Evolutionary conservation across 1,140 invertebrate species (phyloP).

Genomic region (Maniola jurtina): DNA sequence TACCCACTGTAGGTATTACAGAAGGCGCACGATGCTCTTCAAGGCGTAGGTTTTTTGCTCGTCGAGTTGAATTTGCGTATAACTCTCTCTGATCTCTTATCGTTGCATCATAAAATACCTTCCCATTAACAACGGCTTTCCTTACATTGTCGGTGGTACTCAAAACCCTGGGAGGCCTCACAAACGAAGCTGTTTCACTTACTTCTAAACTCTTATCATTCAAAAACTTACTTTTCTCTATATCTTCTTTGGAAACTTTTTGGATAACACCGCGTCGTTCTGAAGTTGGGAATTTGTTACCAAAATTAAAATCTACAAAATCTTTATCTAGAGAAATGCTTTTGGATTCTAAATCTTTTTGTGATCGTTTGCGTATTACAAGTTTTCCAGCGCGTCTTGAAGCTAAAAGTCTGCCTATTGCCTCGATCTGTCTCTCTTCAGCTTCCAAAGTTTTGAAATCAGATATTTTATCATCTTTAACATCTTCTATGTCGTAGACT

Average conservation of each 20-base stretch:
- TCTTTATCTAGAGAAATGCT: constrained; percentile 64
- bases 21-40: constrained; percentile 52
- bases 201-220: constrained; percentile 69
- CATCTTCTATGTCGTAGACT: constrained; percentile 71
- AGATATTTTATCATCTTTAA: constrained; percentile 57
- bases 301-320: constrained; percentile 60
- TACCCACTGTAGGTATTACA: constrained; percentile 43
- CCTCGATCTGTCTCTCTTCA: constrained; percentile 76
- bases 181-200: constrained; percentile 61
- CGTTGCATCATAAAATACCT: constrained; percentile 69
- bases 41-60: constrained; percentile 50
- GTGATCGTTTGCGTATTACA: constrained; percentile 65
- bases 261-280: constrained; percentile 62
- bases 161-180: constrained; percentile 63
- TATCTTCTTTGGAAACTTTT: constrained; percentile 67
- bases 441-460: constrained; percentile 70
- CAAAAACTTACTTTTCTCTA: constrained; percentile 55
- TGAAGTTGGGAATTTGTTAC: constrained; percentile 56
- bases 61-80: constrained; percentile 50
- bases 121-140: constrained; percentile 67
- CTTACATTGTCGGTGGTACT: constrained; percentile 66
- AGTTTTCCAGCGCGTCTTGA: constrained; percentile 63
- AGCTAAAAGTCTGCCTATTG: constrained; percentile 69
- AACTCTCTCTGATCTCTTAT: constrained; percentile 63
- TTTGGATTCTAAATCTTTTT: constrained; percentile 66